phyloP scores from a whole-genome alignment of 2,113 vertebrate species.

The Rhynchopsitta pachyrhyncha region DNA sequence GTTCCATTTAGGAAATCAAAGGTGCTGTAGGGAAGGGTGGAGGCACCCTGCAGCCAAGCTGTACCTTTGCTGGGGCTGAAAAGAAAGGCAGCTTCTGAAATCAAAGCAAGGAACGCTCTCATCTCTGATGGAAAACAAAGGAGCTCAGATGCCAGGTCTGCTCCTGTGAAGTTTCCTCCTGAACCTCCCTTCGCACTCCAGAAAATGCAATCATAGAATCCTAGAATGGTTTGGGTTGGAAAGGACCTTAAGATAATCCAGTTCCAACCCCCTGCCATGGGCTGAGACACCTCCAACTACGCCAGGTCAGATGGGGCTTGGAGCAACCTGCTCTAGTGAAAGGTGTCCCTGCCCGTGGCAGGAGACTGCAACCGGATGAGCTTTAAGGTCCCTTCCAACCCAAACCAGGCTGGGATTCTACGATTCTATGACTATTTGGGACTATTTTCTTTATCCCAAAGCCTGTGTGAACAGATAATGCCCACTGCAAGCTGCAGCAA shows the following conservation, averaged over 20 bases:
- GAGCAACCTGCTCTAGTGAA: neutral
- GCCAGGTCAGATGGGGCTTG: neutral
- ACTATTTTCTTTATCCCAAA: neutral
- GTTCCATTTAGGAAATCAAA: neutral
- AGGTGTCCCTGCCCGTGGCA: neutral
- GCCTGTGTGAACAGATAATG: neutral
- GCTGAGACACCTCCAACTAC: neutral
- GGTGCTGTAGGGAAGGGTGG: neutral
- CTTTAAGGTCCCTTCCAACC: neutral
- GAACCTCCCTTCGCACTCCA: neutral
- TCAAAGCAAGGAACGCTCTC: neutral
- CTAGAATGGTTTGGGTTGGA: neutral
- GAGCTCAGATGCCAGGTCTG: neutral
- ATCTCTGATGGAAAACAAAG: rapidly evolving
- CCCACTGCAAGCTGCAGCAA: neutral
- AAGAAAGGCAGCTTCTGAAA: neutral
- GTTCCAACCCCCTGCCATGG: neutral
- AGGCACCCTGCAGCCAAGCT: neutral
- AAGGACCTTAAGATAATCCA: neutral
- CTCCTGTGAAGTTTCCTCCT: neutral
- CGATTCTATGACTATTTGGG: neutral
- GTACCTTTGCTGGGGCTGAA: neutral
- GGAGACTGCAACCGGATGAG: rapidly evolving
- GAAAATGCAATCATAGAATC: neutral
- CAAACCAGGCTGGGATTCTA: neutral